phyloP scores from a whole-genome alignment of 2,113 vertebrate species.

The Vimba vimba region DNA sequence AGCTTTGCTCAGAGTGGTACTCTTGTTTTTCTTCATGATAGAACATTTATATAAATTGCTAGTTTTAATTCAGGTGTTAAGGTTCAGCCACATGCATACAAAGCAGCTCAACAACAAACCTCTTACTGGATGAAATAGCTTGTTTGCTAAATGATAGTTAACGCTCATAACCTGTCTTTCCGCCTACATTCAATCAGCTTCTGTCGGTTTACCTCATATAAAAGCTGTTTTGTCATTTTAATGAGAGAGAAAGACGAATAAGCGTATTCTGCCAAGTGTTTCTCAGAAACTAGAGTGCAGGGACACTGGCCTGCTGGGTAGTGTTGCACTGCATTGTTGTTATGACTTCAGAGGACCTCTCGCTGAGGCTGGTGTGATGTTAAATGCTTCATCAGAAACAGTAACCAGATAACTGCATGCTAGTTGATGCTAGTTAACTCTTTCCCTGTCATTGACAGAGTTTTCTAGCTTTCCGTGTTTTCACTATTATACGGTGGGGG shows the following conservation, averaged over 20 bases:
- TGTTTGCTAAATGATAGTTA: constrained; percentile 10
- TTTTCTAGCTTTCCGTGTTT: too few species aligned
- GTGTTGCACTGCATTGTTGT: not conserved
- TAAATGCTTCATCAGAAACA: constrained; percentile 29
- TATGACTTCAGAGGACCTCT: not conserved
- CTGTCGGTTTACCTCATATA: not conserved
- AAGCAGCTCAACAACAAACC: not conserved
- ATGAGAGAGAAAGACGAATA: constrained; percentile 20
- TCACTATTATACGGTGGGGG: too few species aligned
- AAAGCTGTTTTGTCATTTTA: constrained; percentile 25
- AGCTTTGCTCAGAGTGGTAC: not conserved
- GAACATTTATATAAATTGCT: not conserved
- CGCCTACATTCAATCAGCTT: constrained; percentile 11
- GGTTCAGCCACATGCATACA: too few species aligned
- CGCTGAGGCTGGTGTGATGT: constrained; percentile 7
- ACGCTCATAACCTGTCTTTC: constrained; percentile 1
- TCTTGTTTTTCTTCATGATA: not conserved
- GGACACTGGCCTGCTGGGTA: not conserved
- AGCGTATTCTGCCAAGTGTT: constrained; percentile 11
- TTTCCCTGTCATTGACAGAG: too few species aligned
- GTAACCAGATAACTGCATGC: constrained; percentile 4
- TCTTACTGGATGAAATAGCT: not conserved
- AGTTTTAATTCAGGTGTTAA: constrained; percentile 12
- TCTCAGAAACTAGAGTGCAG: constrained; percentile 2
- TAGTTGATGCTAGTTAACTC: not conserved